Evolutionary conservation across 2,113 vertebrate genomes (phyloP).

Genomic region (Gallinago media): DNA sequence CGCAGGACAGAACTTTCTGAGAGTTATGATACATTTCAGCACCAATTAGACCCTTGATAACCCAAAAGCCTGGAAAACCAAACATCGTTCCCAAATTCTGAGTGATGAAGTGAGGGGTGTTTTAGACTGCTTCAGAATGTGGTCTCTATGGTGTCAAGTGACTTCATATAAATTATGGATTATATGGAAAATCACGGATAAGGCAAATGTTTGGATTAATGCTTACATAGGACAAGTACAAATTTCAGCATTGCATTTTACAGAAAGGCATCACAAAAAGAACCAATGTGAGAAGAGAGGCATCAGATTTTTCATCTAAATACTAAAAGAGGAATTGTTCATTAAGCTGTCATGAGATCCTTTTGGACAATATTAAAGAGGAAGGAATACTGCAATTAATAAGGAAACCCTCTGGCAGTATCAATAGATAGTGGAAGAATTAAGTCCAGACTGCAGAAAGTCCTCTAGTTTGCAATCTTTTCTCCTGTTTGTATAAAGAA

Average conservation of each 20-base stretch:
- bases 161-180: background rate
- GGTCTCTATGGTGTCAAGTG: background rate
- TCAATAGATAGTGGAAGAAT: background rate
- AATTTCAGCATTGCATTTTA: background rate
- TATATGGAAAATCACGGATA: background rate
- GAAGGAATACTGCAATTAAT: background rate
- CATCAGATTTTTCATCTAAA: background rate
- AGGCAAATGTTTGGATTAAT: background rate
- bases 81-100: background rate
- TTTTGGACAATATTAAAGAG: background rate
- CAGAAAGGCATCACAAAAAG: background rate
- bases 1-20: background rate
- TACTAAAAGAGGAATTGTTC: background rate
- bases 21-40: rapidly evolving
- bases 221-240: background rate
- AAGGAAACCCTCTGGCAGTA: background rate
- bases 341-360: background rate
- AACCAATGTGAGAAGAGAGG: background rate
- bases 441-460: background rate
- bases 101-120: background rate
- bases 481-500: background rate
- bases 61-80: background rate
- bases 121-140: background rate
- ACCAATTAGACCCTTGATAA: background rate
- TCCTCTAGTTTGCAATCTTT: background rate